These are phyloP conservation scores for Lapara coniferarum DNA, from an alignment of 2,888 invertebrate genomes.

Conservation along the genomic window DNA sequence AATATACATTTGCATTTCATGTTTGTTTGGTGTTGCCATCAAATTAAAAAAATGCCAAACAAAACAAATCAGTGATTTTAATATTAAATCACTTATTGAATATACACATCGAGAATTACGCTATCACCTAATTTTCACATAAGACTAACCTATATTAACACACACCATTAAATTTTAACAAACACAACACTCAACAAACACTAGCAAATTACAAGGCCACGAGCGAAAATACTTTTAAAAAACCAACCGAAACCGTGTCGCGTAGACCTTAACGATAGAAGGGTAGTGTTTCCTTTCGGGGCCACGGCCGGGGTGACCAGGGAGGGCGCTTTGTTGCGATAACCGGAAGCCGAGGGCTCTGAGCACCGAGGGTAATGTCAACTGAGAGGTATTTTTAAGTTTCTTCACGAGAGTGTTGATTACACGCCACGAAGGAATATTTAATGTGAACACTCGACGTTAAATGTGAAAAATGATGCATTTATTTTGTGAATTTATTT, in stretches of 20 bases:
- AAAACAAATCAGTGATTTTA: not conserved
- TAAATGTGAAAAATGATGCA: constrained; percentile 20
- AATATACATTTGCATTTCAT: constrained; percentile 13
- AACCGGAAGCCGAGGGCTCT: constrained; percentile 81
- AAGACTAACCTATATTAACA: too few species aligned
- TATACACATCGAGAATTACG: too few species aligned
- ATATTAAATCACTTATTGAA: too few species aligned
- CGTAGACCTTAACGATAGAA: constrained; percentile 80
- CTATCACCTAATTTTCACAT: too few species aligned
- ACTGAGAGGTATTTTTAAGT: constrained; percentile 77
- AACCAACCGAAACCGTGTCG: constrained; percentile 51
- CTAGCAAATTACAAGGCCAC: constrained; percentile 39
- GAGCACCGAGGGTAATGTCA: constrained; percentile 81
- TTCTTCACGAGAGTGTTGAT: constrained; percentile 72
- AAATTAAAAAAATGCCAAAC: constrained; percentile 41
- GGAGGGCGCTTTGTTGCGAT: constrained; percentile 79
- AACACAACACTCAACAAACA: not conserved
- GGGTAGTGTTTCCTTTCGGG: constrained; percentile 81
- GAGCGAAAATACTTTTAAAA: constrained; percentile 69
- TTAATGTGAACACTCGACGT: constrained; percentile 13
- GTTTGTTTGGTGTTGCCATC: not conserved
- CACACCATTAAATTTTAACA: not conserved
- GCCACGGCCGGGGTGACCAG: constrained; percentile 49
- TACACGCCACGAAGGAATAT: constrained; percentile 45
- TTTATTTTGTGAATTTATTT: constrained; percentile 15